A percentile compares a stretch with the other conserved stretches of the same genome.
Conservation (phyloP, 2,113 vertebrate genomes). For the Crotophaga sulcirostris region DNA sequence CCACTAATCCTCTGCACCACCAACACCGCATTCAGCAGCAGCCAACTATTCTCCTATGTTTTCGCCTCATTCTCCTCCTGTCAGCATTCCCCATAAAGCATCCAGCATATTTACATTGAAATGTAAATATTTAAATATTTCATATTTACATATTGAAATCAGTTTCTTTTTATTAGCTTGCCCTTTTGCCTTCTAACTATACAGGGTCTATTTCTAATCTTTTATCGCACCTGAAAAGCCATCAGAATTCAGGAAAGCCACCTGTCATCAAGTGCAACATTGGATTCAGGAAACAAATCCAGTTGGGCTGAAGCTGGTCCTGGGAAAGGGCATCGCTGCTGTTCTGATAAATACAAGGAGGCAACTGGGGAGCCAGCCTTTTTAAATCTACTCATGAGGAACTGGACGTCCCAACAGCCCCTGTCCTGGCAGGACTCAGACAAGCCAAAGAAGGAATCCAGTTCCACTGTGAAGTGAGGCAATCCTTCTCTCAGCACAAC, state of each 20-base stretch:
- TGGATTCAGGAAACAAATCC: background rate
- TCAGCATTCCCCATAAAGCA: background rate
- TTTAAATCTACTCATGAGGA: background rate
- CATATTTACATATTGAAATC: background rate
- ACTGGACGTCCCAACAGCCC: background rate
- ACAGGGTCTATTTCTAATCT: background rate
- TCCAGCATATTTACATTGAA: background rate
- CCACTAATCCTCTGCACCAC: background rate
- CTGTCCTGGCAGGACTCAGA: background rate
- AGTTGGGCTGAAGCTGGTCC: background rate
- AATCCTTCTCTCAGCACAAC: background rate
- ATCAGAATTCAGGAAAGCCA: background rate
- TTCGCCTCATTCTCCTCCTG: background rate
- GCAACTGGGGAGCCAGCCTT: background rate
- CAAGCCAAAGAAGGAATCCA: background rate
- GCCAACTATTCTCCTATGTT: background rate
- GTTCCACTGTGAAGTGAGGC: background rate
- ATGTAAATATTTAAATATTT: too few relatives aligned
- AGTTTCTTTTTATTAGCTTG: background rate
- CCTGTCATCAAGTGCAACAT: background rate
- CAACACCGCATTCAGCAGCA: background rate
- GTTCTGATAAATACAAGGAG: background rate
- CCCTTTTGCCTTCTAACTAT: background rate
- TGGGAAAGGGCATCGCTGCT: background rate
- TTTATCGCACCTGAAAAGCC: background rate